A percentile compares a stretch with the other conserved stretches of the same genome.
Evolutionary conservation across 2,113 vertebrate species (phyloP).

Genomic region (Oncorhynchus kisutch): DNA sequence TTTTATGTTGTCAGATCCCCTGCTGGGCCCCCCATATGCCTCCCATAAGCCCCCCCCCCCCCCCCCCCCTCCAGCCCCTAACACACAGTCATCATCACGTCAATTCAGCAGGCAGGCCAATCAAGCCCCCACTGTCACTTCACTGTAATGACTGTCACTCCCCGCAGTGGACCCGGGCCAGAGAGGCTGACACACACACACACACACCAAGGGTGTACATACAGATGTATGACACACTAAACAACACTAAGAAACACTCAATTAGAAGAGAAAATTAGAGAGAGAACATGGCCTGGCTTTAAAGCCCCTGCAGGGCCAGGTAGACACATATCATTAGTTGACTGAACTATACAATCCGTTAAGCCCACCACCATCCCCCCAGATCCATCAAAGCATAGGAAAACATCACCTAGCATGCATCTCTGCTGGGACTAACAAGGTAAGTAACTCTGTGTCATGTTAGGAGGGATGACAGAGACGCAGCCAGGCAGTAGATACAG

Average conservation of each 20-base stretch:
- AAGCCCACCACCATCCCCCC: too few relatives aligned
- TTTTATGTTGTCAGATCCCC: conserved; percentile 68
- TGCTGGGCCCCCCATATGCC: conserved; percentile 45
- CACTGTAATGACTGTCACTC: conserved; percentile 65
- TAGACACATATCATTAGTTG: too few relatives aligned
- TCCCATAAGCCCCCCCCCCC: conserved; percentile 13
- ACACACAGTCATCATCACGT: conserved; percentile 47
- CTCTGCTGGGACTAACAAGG: neutral
- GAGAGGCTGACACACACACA: neutral
- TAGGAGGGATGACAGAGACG: neutral
- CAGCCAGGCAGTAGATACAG: neutral
- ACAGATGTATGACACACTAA: too few relatives aligned
- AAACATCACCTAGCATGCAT: neutral
- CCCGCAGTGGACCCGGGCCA: conserved; percentile 51
- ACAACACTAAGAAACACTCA: too few relatives aligned
- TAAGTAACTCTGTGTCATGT: neutral
- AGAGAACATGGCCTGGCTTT: too few relatives aligned
- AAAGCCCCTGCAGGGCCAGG: too few relatives aligned
- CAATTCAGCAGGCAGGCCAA: conserved; percentile 63
- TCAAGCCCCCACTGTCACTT: conserved; percentile 67
- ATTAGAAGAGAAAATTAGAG: neutral
- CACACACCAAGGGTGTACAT: neutral
- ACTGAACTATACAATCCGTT: too few relatives aligned
- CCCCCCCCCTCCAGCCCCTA: conserved; percentile 37
- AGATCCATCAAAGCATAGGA: conserved; percentile 2